Base-by-base conservation (phyloP, 2,113 vertebrate species). In the Mustela nigripes region DNA sequence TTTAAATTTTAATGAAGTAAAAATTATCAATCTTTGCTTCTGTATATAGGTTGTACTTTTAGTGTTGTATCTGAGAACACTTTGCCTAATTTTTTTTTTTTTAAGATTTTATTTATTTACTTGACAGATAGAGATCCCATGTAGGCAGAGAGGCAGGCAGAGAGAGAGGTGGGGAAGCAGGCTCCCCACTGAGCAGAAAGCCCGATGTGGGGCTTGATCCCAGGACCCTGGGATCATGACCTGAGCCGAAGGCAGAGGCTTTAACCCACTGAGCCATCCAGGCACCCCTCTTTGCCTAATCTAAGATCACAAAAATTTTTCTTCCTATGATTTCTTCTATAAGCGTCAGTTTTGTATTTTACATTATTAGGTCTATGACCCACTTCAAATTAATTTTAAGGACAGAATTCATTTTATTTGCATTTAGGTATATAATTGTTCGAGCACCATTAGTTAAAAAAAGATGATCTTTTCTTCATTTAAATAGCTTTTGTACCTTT, bases 1-100 rank as follows among this genome's bases (percentile, higher is more conserved):
- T 80, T 95, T 65, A 76, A 67, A 56, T 83, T 88, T 76, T 93
- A 82, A 42, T 93, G 19, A 74, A 85, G 42, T 85, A 76, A 12
- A 74, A 63, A 33, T 85, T 6, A 42, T 63, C 65, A 89, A 15
- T 26, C 76, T 89, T 82, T 58, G 33, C 73, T 92, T 82, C 86
- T 95, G 11, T 65, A 67, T 67, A 67, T n/a, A 45, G 78, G 83
- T 12, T 63, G 24, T 63, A n/a, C 10, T 79, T 71, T 93, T 76
- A 36, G 22, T 84, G 45, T 45, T 82, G 24, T 73, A 81, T 42
- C 21, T 95, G 83, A 92, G 33, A 78, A 74, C 18, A 76, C 39
- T 81, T 62, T 67, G 58, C 22, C 33, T 84, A 78, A 78, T 11
- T 19, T 84, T 53, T 53, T 53, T 53, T 53, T 53, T 50, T 50